phyloP scores from a whole-genome alignment of 2,113 vertebrate genomes.

The Stictonetta naevosa region DNA sequence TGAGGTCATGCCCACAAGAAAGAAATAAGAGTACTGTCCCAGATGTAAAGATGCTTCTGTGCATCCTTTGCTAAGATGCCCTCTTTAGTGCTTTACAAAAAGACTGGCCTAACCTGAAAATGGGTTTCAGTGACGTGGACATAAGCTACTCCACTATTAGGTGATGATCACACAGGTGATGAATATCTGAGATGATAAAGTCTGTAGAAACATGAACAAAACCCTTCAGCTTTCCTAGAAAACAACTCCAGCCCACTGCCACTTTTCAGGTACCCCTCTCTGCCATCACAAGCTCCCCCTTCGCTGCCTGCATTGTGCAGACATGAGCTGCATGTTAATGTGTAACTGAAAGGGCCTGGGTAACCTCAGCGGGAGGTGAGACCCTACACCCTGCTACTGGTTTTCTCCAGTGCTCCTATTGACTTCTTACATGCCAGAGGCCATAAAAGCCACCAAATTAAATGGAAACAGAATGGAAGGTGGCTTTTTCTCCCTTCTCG shows the following conservation, averaged over 20 bases:
- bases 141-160: not conserved
- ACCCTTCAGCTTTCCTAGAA: not conserved
- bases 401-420: not conserved
- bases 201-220: not conserved
- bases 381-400: too few relatives aligned
- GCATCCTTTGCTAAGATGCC: not conserved
- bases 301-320: not conserved
- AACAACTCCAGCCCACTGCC: not conserved
- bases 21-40: not conserved
- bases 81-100: not conserved
- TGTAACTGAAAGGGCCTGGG: not conserved
- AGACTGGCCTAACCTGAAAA: not conserved
- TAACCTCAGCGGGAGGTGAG: not conserved
- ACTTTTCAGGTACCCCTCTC: not conserved
- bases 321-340: rapidly evolving
- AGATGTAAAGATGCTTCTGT: not conserved
- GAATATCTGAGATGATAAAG: not conserved
- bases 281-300: not conserved
- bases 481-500: not conserved
- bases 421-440: not conserved
- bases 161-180: not conserved
- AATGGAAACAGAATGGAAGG: not conserved
- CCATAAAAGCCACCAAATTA: not conserved
- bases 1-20: not conserved
- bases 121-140: not conserved